phyloP scores from a whole-genome alignment of 1,140 invertebrate genomes.

The Elymnias hypermnestra region DNA sequence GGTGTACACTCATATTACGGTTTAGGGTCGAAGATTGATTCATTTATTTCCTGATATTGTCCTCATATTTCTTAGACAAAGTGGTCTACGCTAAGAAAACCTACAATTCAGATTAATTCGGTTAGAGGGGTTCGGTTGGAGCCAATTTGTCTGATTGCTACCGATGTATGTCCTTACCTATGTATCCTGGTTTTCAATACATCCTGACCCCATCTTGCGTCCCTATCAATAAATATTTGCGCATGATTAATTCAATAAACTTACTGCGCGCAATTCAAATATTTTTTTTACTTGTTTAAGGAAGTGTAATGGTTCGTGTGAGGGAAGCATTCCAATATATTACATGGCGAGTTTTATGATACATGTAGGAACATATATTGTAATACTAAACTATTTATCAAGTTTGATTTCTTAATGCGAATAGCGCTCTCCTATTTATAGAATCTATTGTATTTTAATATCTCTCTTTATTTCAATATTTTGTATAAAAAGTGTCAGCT shows the following conservation, averaged over 20 bases:
- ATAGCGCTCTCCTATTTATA: too few species aligned
- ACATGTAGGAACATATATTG: not conserved
- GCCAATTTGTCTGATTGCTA: constrained; percentile 77
- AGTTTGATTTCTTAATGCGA: too few species aligned
- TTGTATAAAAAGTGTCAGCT: too few species aligned
- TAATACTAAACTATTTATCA: too few species aligned
- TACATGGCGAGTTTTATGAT: not conserved
- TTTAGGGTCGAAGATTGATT: not conserved
- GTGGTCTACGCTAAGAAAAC: constrained; percentile 66
- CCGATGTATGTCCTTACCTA: constrained; percentile 65
- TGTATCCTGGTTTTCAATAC: constrained; percentile 68
- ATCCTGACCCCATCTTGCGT: constrained; percentile 63
- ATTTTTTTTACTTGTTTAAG: constrained; percentile 48
- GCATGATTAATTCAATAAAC: constrained; percentile 71
- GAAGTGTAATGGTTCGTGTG: constrained; percentile 25
- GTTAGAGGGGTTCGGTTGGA: constrained; percentile 61
- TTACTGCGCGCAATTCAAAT: constrained; percentile 46
- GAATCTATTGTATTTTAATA: too few species aligned
- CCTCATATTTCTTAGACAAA: constrained; percentile 46
- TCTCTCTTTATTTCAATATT: too few species aligned
- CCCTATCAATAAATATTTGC: constrained; percentile 73
- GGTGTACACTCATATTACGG: too few species aligned
- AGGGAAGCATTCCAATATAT: constrained; percentile 5
- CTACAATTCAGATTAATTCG: constrained; percentile 70
- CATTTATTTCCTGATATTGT: not conserved